Base-by-base conservation (phyloP, 2,113 vertebrate species). In the Sorex araneus region DNA sequence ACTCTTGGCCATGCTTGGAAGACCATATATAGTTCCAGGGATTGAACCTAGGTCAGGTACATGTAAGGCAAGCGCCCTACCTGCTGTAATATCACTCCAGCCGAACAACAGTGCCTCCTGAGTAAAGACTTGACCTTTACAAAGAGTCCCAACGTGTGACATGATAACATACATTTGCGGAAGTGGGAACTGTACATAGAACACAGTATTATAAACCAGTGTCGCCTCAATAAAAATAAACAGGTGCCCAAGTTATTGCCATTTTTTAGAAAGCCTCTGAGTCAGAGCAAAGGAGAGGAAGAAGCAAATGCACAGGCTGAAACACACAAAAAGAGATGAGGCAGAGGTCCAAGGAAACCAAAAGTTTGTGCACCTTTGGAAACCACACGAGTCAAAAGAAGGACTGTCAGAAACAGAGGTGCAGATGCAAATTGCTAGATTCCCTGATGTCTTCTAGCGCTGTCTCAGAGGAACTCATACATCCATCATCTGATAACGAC, bases 41-140 rank as follows among this genome's bases (percentile, higher is more conserved):
- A 60, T 23, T 60, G 57, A 60, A 60, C 19, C 21, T 60, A 16
- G 57, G 57, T 60, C 57, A 60, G 57, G 6, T 60, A 19, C 18
- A 16, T 5, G 57, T 19, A 60, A 60, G 18, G 18, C 57, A 60
- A 23, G 21, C 7, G 21, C 57, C 6, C 57, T 60, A 19, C 19
- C 57, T 23, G 6, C 18, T 60, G 19, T 60, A 60, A 60, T 60
- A 50, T 60, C 4, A 19, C 57, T 60, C 57, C 18, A 60, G 28
- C 21, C 40, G 10, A 81, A 21, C 30, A 32, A 8, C 27, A n/a
- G 18, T 34, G 19, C 45, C 19, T 34, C 67, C n/a, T 76, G 50
- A 84, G 23, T 28, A 81, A 50, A 30, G 73, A 67, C 36, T 67
- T 74, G 71, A 54, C 70, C 82, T 90, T 77, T 85, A 40, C 75